Evolutionary conservation across 2,888 invertebrate genomes (phyloP).

Genomic region (Eurois occulta): DNA sequence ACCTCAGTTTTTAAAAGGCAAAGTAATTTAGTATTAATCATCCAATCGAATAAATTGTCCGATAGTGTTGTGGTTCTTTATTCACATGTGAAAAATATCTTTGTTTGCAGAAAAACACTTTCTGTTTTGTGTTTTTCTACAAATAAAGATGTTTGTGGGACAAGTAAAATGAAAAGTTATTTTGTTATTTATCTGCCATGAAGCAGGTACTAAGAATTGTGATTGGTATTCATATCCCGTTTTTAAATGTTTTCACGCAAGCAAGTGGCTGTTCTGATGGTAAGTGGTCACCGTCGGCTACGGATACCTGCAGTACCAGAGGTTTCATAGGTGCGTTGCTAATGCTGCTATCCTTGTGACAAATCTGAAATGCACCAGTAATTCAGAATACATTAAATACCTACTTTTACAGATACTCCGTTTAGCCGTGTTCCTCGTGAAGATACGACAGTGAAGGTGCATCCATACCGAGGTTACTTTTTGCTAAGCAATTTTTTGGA

Average conservation of each 20-base stretch:
- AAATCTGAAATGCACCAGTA: no score
- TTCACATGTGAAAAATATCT: neutral
- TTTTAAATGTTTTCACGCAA: no score
- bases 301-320: no score
- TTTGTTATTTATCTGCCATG: neutral
- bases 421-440: neutral
- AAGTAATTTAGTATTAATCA: neutral
- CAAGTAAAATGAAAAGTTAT: neutral
- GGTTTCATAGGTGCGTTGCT: no score
- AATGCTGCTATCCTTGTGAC: no score
- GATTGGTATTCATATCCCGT: neutral
- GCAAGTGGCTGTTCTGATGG: neutral
- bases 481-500: neutral
- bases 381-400: no score
- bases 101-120: neutral
- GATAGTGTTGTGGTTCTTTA: neutral
- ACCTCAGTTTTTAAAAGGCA: no score
- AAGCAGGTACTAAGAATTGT: neutral
- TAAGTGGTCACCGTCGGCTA: neutral
- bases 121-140: neutral
- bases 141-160: conserved; percentile 9
- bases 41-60: neutral
- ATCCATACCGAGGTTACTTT: neutral
- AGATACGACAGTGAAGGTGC: neutral
- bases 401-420: no score